phyloP scores from a whole-genome alignment of 2,797 vertebrate species.

The Arctocebus calabarensis region DNA sequence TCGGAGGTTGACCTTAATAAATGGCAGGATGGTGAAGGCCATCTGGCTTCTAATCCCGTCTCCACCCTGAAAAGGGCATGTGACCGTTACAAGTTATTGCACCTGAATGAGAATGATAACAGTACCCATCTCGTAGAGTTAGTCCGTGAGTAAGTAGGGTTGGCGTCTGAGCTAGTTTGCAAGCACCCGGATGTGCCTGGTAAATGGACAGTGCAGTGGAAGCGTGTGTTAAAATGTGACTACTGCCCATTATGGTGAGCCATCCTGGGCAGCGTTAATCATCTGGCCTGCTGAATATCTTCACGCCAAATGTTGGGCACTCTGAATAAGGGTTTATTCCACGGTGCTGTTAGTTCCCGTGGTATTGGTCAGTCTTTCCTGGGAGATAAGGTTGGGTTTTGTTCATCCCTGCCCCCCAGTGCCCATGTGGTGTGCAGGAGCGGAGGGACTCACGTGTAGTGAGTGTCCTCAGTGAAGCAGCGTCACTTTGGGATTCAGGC shows the following conservation, averaged over 20 bases:
- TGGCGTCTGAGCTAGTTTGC: background rate
- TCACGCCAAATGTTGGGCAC: background rate
- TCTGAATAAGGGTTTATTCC: background rate
- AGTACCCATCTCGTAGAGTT: background rate
- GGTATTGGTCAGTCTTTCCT: background rate
- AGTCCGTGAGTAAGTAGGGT: background rate
- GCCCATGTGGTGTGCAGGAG: background rate
- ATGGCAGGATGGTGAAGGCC: background rate
- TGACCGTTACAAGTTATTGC: background rate
- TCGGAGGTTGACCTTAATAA: background rate
- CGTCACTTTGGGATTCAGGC: background rate
- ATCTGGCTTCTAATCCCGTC: background rate
- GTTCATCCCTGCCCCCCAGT: background rate
- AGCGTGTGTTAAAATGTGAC: background rate
- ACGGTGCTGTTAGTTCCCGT: background rate
- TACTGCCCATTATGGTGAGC: background rate
- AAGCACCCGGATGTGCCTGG: background rate
- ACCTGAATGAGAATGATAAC: background rate
- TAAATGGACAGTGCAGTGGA: background rate
- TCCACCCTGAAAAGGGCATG: rapidly evolving
- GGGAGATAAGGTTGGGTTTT: background rate
- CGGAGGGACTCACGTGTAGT: background rate
- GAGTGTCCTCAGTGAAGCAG: background rate
- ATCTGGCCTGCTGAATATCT: background rate
- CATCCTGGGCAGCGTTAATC: background rate